Conservation (phyloP, 2,888 invertebrate species). For the Drosophila eohydei region DNA sequence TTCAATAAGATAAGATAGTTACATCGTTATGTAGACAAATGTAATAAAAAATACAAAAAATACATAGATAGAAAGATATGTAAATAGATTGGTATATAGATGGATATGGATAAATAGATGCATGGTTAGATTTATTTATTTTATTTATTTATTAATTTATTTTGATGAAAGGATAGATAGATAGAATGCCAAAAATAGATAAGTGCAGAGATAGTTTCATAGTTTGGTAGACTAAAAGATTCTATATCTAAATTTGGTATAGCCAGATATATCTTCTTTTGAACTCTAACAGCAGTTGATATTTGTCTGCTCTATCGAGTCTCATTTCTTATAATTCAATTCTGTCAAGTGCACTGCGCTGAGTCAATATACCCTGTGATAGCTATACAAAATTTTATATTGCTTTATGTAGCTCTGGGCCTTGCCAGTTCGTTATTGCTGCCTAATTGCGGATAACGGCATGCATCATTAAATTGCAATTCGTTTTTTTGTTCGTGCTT, state of each 20-base stretch:
- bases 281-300: too few species aligned
- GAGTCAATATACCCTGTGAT: slow-evolving; percentile 12
- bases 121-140: neutral
- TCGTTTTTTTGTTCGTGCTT: slow-evolving; percentile 21
- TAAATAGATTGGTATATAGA: neutral
- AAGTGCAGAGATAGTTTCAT: too few species aligned
- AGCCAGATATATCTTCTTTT: too few species aligned
- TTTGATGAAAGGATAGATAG: too few species aligned
- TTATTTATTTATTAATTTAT: too few species aligned
- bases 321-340: neutral
- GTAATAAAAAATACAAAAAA: too few species aligned
- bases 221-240: too few species aligned
- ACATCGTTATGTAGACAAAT: too few species aligned
- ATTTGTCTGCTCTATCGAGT: neutral
- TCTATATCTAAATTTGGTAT: too few species aligned
- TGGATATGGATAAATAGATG: neutral
- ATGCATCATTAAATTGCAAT: slow-evolving; percentile 77
- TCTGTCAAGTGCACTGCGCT: neutral
- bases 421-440: slow-evolving; percentile 44
- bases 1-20: too few species aligned
- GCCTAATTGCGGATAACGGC: slow-evolving; percentile 71
- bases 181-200: too few species aligned
- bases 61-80: neutral
- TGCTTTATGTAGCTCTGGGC: slow-evolving; percentile 12
- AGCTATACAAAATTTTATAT: neutral